A percentile compares a stretch with the other conserved stretches of the same genome.
phyloP scores from a whole-genome alignment of 2,797 vertebrate genomes.

The Eidolon dupreanum region DNA sequence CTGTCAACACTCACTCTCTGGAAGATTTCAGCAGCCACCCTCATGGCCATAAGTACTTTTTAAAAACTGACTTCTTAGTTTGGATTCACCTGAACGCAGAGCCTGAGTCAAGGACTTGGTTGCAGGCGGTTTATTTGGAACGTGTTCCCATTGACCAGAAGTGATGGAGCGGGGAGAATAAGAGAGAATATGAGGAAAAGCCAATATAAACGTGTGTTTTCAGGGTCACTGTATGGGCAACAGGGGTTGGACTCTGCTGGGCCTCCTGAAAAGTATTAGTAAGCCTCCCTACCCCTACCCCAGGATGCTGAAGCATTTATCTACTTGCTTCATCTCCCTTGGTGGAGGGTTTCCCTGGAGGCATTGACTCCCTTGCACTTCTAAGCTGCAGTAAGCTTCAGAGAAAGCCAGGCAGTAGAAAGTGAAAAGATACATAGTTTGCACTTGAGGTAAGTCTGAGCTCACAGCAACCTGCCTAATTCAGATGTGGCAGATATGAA shows the following conservation, averaged over 20 bases:
- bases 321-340: neutral
- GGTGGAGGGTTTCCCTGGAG: neutral
- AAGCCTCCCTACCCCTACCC: rapidly evolving
- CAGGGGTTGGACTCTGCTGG: neutral
- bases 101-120: neutral
- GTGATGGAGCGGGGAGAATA: neutral
- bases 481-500: neutral
- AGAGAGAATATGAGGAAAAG: neutral
- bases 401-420: neutral
- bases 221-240: neutral
- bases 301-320: neutral
- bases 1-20: neutral
- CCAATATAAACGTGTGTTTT: neutral
- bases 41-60: neutral
- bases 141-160: neutral
- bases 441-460: neutral
- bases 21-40: neutral
- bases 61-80: neutral
- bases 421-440: neutral
- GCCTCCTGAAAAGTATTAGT: neutral
- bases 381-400: neutral
- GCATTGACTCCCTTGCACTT: neutral
- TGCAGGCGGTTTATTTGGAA: neutral
- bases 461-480: neutral
- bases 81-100: neutral